Percentiles rank a stretch among this genome's conserved stretches.
phyloP scores from a whole-genome alignment of 1,140 invertebrate genomes.

The Drosophila trapezifrons region DNA sequence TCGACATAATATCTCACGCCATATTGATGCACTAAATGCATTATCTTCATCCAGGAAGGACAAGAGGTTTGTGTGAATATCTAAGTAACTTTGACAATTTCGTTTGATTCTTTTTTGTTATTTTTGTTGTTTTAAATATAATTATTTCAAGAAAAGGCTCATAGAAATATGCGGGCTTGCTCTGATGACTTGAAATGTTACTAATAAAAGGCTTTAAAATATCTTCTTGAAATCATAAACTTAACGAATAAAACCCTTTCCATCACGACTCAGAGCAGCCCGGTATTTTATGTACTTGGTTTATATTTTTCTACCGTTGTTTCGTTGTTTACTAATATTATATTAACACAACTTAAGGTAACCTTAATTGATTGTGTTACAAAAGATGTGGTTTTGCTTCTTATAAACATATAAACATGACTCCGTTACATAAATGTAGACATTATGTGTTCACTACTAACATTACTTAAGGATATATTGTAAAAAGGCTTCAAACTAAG shows the following conservation, averaged over 20 bases:
- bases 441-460: slow-evolving; percentile 10
- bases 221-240: too few species aligned
- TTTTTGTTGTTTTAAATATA: not conserved
- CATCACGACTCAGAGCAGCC: not conserved
- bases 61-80: slow-evolving; percentile 88
- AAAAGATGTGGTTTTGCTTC: slow-evolving; percentile 12
- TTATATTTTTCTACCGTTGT: slow-evolving; percentile 7
- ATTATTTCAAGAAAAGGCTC: not conserved
- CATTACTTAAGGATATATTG: not conserved
- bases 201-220: too few species aligned
- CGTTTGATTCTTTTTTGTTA: not conserved
- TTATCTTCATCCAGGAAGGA: slow-evolving; percentile 86
- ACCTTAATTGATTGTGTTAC: slow-evolving; percentile 2
- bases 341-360: slow-evolving; percentile 8
- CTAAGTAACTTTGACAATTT: slow-evolving; percentile 8
- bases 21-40: slow-evolving; percentile 31
- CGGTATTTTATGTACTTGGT: slow-evolving; percentile 2
- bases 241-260: too few species aligned
- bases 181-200: too few species aligned
- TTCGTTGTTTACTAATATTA: slow-evolving; percentile 14
- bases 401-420: slow-evolving; percentile 15
- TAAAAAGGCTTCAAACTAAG: not conserved
- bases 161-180: not conserved
- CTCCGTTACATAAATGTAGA: not conserved
- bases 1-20: slow-evolving; percentile 21